A percentile compares a stretch with the other conserved stretches of the same genome.
Evolutionary conservation across 1,140 invertebrate genomes (phyloP).

Genomic region (Penaeus indicus): DNA sequence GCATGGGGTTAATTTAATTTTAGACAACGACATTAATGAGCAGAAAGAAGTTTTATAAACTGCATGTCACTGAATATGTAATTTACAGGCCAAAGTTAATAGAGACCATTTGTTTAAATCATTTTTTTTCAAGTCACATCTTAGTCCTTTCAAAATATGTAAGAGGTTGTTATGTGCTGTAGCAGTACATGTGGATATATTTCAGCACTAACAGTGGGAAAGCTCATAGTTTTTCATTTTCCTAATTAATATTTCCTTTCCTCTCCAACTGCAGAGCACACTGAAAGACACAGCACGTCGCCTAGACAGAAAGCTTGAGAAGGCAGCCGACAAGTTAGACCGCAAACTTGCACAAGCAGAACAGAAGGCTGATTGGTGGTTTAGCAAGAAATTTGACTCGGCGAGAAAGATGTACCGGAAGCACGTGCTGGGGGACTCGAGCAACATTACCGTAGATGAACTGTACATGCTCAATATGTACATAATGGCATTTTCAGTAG

Average conservation of each 20-base stretch:
- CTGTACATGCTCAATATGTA: conserved; percentile 59
- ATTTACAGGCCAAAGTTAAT: no score
- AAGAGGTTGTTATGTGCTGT: no score
- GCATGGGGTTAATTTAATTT: no score
- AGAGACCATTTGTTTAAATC: no score
- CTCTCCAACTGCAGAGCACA: not conserved
- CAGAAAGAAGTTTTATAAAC: no score
- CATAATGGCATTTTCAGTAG: conserved; percentile 52
- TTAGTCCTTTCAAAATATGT: no score
- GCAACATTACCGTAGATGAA: conserved; percentile 46
- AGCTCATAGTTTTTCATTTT: conserved; percentile 2
- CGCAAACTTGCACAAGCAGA: conserved; percentile 25
- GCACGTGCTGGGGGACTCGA: conserved; percentile 45
- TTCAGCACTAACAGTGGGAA: not conserved
- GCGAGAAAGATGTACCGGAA: conserved; percentile 39
- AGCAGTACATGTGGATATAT: no score
- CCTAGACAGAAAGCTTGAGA: conserved; percentile 44
- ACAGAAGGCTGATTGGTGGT: conserved; percentile 38
- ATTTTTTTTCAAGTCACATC: no score
- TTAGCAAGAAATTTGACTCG: conserved; percentile 18
- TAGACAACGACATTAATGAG: no score
- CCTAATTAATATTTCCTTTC: no score
- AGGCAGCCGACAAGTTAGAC: conserved; percentile 48
- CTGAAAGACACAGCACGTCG: conserved; percentile 32
- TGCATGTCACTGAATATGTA: no score